phyloP scores from a whole-genome alignment of 1,140 invertebrate genomes.

The Drosophila littoralis region DNA sequence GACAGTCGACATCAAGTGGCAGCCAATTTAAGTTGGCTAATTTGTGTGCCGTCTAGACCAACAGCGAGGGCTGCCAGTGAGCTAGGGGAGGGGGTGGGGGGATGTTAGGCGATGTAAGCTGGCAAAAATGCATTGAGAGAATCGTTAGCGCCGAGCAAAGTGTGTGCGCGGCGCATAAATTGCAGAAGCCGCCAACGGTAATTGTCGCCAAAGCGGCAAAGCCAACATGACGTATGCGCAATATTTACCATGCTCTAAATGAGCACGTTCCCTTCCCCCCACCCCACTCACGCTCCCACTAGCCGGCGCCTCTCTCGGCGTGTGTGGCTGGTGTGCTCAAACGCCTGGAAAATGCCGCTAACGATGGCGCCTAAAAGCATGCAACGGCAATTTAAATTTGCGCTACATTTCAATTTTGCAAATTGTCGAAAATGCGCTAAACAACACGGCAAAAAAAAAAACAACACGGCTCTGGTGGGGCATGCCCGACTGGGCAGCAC shows the following conservation, averaged over 20 bases:
- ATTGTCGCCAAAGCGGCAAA: conserved; percentile 60
- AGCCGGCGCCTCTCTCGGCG: too few relatives aligned
- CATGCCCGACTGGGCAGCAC: too few relatives aligned
- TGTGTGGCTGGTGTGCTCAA: conserved; percentile 58
- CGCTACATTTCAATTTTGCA: conserved; percentile 74
- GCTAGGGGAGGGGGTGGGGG: not conserved
- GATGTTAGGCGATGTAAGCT: not conserved
- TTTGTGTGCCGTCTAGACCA: conserved; percentile 52
- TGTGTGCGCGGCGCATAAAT: conserved; percentile 59
- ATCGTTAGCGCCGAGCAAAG: conserved; percentile 24
- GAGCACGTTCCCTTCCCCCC: conserved; percentile 25
- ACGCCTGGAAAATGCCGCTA: conserved; percentile 79
- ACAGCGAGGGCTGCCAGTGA: not conserved
- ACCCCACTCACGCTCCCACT: not conserved
- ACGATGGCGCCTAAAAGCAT: conserved; percentile 76
- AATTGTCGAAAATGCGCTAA: conserved; percentile 57
- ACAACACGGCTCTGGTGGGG: not conserved
- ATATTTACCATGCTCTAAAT: conserved; percentile 75
- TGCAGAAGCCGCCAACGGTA: conserved; percentile 74
- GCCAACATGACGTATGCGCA: conserved; percentile 74
- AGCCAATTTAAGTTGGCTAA: conserved; percentile 54
- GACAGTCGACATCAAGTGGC: conserved; percentile 33
- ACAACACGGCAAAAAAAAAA: conserved; percentile 30
- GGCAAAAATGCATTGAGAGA: conserved; percentile 34
- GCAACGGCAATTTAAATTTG: conserved; percentile 75